phyloP scores from a whole-genome alignment of 2,888 invertebrate species.

The Campopleginae sp. region DNA sequence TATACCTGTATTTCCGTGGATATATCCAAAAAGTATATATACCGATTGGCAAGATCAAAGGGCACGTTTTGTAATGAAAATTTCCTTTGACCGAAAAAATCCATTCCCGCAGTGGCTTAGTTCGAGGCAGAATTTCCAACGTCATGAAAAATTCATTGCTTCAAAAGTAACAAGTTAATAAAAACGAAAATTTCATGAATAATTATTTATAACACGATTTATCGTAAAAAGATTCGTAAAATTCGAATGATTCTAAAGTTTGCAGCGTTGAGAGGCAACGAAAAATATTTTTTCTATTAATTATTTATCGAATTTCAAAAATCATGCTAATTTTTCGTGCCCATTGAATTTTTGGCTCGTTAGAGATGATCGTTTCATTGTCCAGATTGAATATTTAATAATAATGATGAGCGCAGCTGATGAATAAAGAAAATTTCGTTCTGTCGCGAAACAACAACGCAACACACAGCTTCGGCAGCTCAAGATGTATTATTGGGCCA shows the following conservation, averaged over 20 bases:
- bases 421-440: too few relatives aligned
- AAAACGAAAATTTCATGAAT: background rate
- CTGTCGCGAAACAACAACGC: too few relatives aligned
- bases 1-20: conserved; percentile 16
- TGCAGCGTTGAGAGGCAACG: too few relatives aligned
- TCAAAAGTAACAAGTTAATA: background rate
- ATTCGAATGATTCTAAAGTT: background rate
- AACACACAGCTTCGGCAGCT: too few relatives aligned
- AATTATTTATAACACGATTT: background rate
- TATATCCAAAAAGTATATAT: background rate
- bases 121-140: background rate
- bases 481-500: background rate
- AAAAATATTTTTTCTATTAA: too few relatives aligned
- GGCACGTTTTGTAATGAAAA: conserved; percentile 41
- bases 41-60: conserved; percentile 31
- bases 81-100: conserved; percentile 29
- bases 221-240: background rate
- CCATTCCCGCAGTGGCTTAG: background rate
- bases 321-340: too few relatives aligned
- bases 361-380: too few relatives aligned
- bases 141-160: background rate
- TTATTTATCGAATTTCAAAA: too few relatives aligned
- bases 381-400: too few relatives aligned
- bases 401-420: too few relatives aligned
- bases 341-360: too few relatives aligned